phyloP scores from a whole-genome alignment of 1,140 invertebrate species.

The Tetraneura akinire region DNA sequence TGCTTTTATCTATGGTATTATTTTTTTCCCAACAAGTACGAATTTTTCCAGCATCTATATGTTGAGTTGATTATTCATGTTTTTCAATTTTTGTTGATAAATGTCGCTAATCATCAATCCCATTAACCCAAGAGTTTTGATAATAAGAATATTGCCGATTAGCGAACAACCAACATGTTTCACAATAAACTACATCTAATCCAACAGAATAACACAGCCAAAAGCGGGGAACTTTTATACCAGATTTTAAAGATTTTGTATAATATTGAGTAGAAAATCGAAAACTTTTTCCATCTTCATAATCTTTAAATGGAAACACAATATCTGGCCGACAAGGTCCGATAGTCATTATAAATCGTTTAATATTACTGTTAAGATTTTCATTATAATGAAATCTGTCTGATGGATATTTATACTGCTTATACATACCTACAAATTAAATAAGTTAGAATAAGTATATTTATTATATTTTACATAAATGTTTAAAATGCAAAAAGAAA shows the following conservation, averaged over 20 bases:
- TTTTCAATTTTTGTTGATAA: background rate
- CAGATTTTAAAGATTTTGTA: background rate
- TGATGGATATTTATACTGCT: too few species aligned
- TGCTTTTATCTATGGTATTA: background rate
- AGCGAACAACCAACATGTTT: conserved; percentile 20
- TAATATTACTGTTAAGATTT: too few species aligned
- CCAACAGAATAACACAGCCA: background rate
- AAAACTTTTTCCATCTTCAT: background rate
- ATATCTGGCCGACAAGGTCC: background rate
- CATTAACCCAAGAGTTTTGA: background rate
- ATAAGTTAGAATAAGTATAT: too few species aligned
- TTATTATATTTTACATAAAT: too few species aligned
- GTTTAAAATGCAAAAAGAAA: too few species aligned
- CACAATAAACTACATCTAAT: background rate
- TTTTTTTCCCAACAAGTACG: background rate
- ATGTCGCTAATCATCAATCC: background rate
- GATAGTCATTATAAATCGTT: too few species aligned
- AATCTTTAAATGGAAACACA: background rate
- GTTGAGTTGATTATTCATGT: background rate
- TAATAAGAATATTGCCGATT: background rate
- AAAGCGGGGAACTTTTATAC: background rate
- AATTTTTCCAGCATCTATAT: background rate
- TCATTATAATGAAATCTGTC: too few species aligned
- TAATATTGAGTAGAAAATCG: background rate
- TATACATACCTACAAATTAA: too few species aligned